Conservation (phyloP, 2,888 invertebrate species). For the Antheraea assamensis region DNA sequence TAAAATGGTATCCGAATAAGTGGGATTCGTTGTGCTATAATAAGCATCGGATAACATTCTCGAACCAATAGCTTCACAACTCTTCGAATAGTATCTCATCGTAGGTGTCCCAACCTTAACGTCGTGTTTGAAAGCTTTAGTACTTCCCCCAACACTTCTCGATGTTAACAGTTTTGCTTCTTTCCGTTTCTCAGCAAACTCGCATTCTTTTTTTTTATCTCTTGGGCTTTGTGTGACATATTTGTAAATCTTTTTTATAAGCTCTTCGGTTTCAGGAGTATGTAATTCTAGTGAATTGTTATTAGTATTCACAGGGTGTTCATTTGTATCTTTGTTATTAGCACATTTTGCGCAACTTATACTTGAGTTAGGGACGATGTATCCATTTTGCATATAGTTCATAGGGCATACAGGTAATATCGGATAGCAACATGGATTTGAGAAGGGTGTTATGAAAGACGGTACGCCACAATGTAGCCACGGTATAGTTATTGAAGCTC, state of each 20-base stretch:
- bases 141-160: constrained; percentile 58
- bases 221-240: constrained; percentile 58
- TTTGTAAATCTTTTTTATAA: constrained; percentile 74
- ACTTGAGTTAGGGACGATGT: constrained; percentile 54
- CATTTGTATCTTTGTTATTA: constrained; percentile 39
- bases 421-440: constrained; percentile 67
- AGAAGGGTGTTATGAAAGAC: constrained; percentile 47
- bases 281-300: constrained; percentile 36
- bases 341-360: constrained; percentile 57
- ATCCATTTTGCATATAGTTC: constrained; percentile 61
- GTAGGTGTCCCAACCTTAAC: constrained; percentile 62
- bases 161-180: constrained; percentile 44
- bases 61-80: constrained; percentile 69
- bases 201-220: constrained; percentile 34
- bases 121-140: constrained; percentile 52
- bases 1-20: constrained; percentile 65
- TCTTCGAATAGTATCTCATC: constrained; percentile 64
- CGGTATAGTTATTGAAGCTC: constrained; percentile 43
- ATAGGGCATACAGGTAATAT: constrained; percentile 65
- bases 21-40: constrained; percentile 48
- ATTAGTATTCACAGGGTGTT: constrained; percentile 38
- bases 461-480: constrained; percentile 40
- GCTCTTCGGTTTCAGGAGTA: constrained; percentile 59
- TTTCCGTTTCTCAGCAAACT: constrained; percentile 27
- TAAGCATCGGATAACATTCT: constrained; percentile 45